Percentiles rank a stretch among this genome's conserved stretches.
Conservation (phyloP, 2,888 invertebrate species). For the Amaurobius ferox region DNA sequence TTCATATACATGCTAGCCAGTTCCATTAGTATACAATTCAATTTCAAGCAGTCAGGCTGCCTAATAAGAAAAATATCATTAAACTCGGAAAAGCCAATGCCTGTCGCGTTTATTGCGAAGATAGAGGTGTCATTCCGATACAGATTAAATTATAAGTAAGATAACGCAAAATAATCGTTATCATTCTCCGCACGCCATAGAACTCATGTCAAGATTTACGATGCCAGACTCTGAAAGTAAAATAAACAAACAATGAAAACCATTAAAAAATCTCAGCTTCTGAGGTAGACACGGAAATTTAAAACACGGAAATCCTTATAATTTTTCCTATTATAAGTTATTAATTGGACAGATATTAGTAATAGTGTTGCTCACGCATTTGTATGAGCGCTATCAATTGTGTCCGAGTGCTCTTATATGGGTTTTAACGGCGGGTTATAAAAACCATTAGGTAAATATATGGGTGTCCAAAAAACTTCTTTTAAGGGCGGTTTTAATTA, state of each 20-base stretch:
- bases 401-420: not conserved
- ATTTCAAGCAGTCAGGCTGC: no score
- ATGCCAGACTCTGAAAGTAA: not conserved
- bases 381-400: no score
- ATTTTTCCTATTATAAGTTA: slow-evolving; percentile 30
- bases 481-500: not conserved
- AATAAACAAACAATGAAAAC: slow-evolving; percentile 18
- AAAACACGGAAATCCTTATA: slow-evolving; percentile 18
- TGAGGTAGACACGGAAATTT: not conserved
- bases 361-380: slow-evolving; percentile 34
- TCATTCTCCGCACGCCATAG: not conserved
- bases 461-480: slow-evolving; percentile 4
- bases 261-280: slow-evolving; percentile 11
- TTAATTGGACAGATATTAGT: slow-evolving; percentile 34
- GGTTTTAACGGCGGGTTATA: slow-evolving; percentile 27
- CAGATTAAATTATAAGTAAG: slow-evolving; percentile 7
- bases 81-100: no score
- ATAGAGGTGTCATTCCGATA: slow-evolving; percentile 2
- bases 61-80: no score
- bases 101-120: no score
- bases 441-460: slow-evolving; percentile 23
- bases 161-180: not conserved
- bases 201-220: slow-evolving; percentile 1
- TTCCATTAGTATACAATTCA: no score
- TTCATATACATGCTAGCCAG: no score